Conservation (phyloP, 2,888 invertebrate species). For the Eupithecia subumbrata region DNA sequence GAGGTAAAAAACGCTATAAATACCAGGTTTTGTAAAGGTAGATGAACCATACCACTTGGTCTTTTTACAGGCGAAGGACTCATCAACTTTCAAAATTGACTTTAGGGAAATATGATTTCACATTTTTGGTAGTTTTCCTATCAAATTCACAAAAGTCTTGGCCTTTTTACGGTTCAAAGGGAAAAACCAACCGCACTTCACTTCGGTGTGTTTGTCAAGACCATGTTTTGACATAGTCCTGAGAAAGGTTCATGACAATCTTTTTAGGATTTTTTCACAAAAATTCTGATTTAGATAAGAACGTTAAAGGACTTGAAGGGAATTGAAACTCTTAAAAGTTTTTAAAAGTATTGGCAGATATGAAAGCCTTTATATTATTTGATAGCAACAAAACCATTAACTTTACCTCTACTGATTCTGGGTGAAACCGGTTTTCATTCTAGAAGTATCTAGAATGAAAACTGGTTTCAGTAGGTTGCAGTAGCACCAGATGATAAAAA, state of each 20-base stretch:
- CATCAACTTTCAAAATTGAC: not conserved
- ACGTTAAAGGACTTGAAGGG: not conserved
- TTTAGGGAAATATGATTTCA: not conserved
- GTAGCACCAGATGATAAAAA: too few species aligned
- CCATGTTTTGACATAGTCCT: not conserved
- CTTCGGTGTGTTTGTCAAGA: not conserved
- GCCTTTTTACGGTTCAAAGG: not conserved
- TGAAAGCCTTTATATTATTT: too few species aligned
- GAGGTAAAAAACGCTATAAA: not conserved
- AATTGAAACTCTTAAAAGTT: not conserved
- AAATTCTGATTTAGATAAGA: not conserved
- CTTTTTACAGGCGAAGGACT: not conserved
- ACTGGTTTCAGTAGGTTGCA: too few species aligned
- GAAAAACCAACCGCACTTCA: not conserved
- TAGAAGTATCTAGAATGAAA: too few species aligned
- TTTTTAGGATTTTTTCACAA: not conserved
- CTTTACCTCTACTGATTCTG: too few species aligned
- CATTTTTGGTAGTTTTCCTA: not conserved
- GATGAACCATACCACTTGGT: not conserved
- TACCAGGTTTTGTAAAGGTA: not conserved
- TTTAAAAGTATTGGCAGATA: too few species aligned
- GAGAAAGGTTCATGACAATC: too few species aligned
- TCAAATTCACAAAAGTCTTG: not conserved
- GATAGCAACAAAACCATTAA: too few species aligned
- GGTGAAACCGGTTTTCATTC: not conserved